Evolutionary conservation across 2,888 invertebrate species (phyloP).

Genomic region (Synanthedon vespiformis): DNA sequence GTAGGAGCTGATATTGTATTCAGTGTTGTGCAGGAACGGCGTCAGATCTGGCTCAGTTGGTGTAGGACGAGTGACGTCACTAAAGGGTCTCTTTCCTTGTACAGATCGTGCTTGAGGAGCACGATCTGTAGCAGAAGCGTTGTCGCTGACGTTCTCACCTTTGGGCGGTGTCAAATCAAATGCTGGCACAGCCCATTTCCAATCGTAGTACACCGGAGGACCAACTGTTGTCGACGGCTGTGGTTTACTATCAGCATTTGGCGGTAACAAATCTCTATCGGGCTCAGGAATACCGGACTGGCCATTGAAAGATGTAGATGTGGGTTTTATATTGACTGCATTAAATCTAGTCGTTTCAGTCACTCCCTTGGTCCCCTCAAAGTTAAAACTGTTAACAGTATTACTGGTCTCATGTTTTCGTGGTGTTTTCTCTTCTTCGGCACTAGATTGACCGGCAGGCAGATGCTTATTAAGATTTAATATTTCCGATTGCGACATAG

Average conservation of each 20-base stretch:
- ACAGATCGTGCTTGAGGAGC: conserved; percentile 22
- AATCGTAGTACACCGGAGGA: conserved; percentile 74
- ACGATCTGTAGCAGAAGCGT: conserved; percentile 17
- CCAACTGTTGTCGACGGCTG: conserved; percentile 66
- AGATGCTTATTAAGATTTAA: conserved; percentile 45
- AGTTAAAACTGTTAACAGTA: conserved; percentile 33
- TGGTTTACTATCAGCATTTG: conserved; percentile 53
- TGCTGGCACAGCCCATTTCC: conserved; percentile 75
- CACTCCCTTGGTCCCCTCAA: conserved; percentile 31
- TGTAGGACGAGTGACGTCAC: conserved; percentile 37
- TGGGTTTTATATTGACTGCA: conserved; percentile 34
- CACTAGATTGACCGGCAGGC: conserved; percentile 44
- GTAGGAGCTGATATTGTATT: conserved; percentile 71
- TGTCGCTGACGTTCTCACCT: conserved; percentile 38
- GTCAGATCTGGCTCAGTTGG: conserved; percentile 23
- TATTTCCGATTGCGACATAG: conserved; percentile 53
- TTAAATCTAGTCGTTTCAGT: conserved; percentile 32
- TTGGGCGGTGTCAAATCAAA: conserved; percentile 71
- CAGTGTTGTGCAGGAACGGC: conserved; percentile 37
- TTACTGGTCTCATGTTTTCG: conserved; percentile 32
- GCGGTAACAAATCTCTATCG: conserved; percentile 59
- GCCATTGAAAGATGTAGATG: conserved; percentile 5
- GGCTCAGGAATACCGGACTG: conserved; percentile 13
- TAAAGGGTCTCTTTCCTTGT: conserved; percentile 41
- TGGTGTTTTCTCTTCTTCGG: conserved; percentile 48